Base-by-base conservation (phyloP, 2,113 vertebrate species). In the Octodon degus region DNA sequence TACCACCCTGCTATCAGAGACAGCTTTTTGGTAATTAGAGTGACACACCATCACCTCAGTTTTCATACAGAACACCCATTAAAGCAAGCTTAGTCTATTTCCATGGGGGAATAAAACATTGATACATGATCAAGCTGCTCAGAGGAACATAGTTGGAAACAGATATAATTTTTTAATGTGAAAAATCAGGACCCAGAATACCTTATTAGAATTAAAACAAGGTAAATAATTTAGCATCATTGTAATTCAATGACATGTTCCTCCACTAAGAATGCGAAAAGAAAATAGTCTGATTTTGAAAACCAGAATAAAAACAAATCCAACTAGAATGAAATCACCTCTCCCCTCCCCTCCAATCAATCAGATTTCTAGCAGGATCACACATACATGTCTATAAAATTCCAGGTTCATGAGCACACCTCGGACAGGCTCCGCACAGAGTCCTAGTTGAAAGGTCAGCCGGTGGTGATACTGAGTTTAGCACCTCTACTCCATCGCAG, bases 21-120 rank as follows among this genome's bases (percentile, higher is more conserved):
- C 17, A n/a, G 74, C 8, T 16, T 89, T 91, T 89, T 89, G 87
- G 55, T 96, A 94, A 95, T 95, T 88, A 89, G 32, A 89, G 40
- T 84, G 85, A 96, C 37, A 76, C 17, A 0, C 91, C 79, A 83
- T 85, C 86, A 88, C 55, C 67, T 74, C 12, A 25, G 40, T 94
- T 95, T 81, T 89, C 70, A 85, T 2, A 74, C 16, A 30, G 90
- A 87, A 84, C 86, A 72, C 76, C 86, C 80, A 84, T 89, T 97
- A 90, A 94, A 86, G 89, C 47, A 76, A 91, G 76, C 76, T 96
- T 83, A 74, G 93, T 82, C 65, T n/a, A 30, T 70, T 63, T 94
- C 37, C 47, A 86, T 27, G 2, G 58, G 85, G 62, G 53, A 94
- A 77, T 77, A 58, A 93, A 86, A 90, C 16, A 90, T 0, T 94